phyloP scores from a whole-genome alignment of 2,797 vertebrate species.

The Acanthurus leucopareius region DNA sequence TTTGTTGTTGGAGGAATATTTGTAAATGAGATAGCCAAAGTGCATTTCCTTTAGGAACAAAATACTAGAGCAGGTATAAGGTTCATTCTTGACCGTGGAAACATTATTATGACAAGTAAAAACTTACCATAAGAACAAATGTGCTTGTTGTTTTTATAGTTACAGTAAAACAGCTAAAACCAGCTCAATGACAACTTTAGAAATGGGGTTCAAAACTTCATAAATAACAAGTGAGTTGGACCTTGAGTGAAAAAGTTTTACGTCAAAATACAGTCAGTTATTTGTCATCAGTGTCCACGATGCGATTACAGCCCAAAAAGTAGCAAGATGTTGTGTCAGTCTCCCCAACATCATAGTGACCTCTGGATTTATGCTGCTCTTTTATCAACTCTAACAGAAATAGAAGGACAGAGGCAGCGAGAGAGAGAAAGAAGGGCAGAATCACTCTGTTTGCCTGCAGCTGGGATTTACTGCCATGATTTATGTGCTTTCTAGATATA shows the following conservation, averaged over 20 bases:
- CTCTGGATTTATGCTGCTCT: conserved; percentile 1
- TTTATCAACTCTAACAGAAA: not conserved
- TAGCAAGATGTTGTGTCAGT: conserved; percentile 6
- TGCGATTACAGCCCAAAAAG: no score
- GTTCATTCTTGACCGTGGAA: conserved; percentile 7
- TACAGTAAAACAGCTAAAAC: not conserved
- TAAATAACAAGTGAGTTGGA: not conserved
- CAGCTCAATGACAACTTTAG: not conserved
- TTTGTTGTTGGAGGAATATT: not conserved
- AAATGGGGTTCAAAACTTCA: not conserved
- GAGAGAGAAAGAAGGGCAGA: not conserved
- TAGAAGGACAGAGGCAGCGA: not conserved
- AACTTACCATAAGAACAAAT: not conserved
- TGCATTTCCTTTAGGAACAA: not conserved
- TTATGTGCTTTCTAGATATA: conserved; percentile 34
- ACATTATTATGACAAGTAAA: not conserved
- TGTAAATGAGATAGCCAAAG: not conserved
- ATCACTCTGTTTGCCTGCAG: conserved; percentile 15
- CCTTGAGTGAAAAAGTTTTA: no score
- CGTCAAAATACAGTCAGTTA: no score
- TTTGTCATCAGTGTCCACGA: no score
- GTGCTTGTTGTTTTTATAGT: not conserved
- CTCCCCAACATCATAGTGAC: not conserved
- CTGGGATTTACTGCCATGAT: conserved; percentile 29
- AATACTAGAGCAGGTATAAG: not conserved